Evolutionary conservation across 2,888 invertebrate genomes (phyloP), one percentile per base, ranked within the genome.

Genomic region (Drosophila basisetae): DNA sequence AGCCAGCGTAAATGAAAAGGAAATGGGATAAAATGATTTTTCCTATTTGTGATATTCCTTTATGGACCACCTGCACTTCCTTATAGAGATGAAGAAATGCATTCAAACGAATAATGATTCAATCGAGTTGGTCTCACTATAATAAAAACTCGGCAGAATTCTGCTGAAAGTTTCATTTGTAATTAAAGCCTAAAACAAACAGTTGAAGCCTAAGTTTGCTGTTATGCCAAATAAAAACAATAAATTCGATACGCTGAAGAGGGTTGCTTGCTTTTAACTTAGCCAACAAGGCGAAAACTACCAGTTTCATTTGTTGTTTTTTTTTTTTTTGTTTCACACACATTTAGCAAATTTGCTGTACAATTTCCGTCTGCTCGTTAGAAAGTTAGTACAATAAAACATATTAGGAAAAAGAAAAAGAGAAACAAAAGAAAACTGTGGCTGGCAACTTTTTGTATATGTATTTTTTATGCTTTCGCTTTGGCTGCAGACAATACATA

Each of bases 381-480:
- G 79, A 82, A 89, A 91, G 87, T 91, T 84, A 84, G 62, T 59
- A 64, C 77, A 83, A 80, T 76, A 81, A 41, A 58, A 66, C 69
- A 62, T 25, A 55, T 11, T 35, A 68, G 4, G 16, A 41, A n/a
- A 58, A 58, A 41, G 18, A 9, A 9, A 31, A 31, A 31, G 9
- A 1, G 22, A 22, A 31, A 59, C 60, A 39, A 35, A 62, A 64
- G 28, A 69, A 81, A 83, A 78, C 78, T 79, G 71, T 66, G 72
- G 72, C 75, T 69, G 74, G 50, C 66, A 78, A 73, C 35, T 60
- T 73, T 74, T 63, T 55, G 49, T 49, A 28, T 60, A 25, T 11
- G 9, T 52, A 64, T 37, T 63, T 49, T 60, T 28, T 63, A 22
- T 54, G 54, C 47, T 70, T 63, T 47, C 55, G 65, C 59, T 56